Conservation (phyloP, 2,113 vertebrate species). For the Sarotherodon lohbergeri region DNA sequence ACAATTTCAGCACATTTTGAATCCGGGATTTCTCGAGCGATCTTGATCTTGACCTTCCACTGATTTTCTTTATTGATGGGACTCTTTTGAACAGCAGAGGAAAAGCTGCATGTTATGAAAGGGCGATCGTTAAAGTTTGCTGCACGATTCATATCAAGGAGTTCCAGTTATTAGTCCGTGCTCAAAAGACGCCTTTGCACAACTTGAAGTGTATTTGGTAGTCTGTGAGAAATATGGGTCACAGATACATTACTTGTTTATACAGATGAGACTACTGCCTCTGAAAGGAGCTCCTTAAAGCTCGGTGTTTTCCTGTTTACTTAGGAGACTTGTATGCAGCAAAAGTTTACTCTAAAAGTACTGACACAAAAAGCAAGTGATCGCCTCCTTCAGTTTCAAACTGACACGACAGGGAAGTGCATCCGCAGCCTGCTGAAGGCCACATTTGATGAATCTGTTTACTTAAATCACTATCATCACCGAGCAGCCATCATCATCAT, state of each 20-base stretch:
- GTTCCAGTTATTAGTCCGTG: neutral
- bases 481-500: constrained; percentile 41
- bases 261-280: neutral
- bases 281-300: neutral
- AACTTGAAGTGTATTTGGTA: neutral
- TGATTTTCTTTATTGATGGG: constrained; percentile 12
- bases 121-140: neutral
- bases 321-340: neutral
- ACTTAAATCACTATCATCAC: constrained; percentile 60
- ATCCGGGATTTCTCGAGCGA: neutral
- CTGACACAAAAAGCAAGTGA: neutral
- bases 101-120: neutral
- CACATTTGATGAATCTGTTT: constrained; percentile 49
- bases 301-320: neutral
- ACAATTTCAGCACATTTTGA: neutral
- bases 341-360: neutral
- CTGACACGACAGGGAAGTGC: neutral
- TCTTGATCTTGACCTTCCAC: neutral
- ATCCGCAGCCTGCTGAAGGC: neutral
- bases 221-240: neutral
- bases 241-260: neutral
- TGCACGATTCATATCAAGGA: neutral
- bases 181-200: neutral
- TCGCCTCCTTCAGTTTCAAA: neutral
- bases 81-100: constrained; percentile 13